A percentile compares a stretch with the other conserved stretches of the same genome.
Evolutionary conservation across 2,113 vertebrate species (phyloP).

Genomic region (Festucalex cinctus): DNA sequence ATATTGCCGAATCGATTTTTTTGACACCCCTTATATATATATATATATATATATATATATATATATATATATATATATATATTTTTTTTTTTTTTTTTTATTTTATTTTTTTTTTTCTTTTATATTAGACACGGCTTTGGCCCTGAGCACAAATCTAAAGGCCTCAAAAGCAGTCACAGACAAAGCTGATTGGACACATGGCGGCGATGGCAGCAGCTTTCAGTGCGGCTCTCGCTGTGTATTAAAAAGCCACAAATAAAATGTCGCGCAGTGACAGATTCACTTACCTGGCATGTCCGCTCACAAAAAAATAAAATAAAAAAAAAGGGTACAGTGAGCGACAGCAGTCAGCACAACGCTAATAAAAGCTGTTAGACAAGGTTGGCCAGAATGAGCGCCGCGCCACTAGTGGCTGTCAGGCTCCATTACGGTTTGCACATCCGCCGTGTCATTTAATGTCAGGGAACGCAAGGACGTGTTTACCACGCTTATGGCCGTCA

Average conservation of each 20-base stretch:
- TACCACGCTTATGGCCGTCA: not conserved
- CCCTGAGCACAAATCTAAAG: not conserved
- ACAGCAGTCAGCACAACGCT: slow-evolving; percentile 61
- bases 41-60: too few species aligned
- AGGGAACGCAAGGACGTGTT: slow-evolving; percentile 16
- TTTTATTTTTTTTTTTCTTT: too few species aligned
- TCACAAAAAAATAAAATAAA: too few species aligned
- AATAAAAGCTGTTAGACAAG: slow-evolving; percentile 56
- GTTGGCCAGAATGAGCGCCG: slow-evolving; percentile 44
- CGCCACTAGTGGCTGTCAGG: slow-evolving; percentile 36
- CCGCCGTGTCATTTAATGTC: slow-evolving; percentile 26
- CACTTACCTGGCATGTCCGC: slow-evolving; percentile 57
- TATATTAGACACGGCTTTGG: too few species aligned
- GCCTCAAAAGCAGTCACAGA: slow-evolving; percentile 45
- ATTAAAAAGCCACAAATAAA: slow-evolving; percentile 33
- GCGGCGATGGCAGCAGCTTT: slow-evolving; percentile 17
- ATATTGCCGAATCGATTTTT: too few species aligned
- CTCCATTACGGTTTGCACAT: slow-evolving; percentile 21
- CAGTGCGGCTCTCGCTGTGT: slow-evolving; percentile 22
- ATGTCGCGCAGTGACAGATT: slow-evolving; percentile 43
- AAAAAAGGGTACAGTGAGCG: slow-evolving; percentile 49
- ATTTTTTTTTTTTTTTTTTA: too few species aligned
- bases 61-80: too few species aligned
- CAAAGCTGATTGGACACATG: slow-evolving; percentile 35
- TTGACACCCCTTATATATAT: too few species aligned